A percentile compares a stretch with the other conserved stretches of the same genome.
Evolutionary conservation across 2,797 vertebrate species (phyloP).

Genomic region (Enteromius treurensis): DNA sequence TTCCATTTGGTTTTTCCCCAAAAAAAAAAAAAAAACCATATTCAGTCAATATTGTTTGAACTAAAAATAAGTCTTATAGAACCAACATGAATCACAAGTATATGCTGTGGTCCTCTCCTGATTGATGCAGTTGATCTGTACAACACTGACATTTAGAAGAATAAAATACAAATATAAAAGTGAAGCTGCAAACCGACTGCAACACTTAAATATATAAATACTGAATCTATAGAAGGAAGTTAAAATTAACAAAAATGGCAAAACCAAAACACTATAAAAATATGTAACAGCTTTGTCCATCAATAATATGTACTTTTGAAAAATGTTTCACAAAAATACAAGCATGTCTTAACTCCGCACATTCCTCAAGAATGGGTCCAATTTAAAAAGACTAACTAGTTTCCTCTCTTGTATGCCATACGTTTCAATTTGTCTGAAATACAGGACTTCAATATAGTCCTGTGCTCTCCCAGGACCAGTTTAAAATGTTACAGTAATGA

Average conservation of each 20-base stretch:
- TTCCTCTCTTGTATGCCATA: background rate
- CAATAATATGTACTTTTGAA: background rate
- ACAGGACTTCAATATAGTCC: background rate
- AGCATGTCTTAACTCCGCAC: background rate
- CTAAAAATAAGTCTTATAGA: background rate
- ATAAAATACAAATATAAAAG: background rate
- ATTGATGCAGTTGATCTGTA: conserved; percentile 3
- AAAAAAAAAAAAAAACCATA: background rate
- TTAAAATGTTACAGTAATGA: conserved; percentile 18
- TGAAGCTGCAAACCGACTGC: background rate
- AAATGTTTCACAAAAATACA: conserved; percentile 32
- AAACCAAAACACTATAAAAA: conserved; percentile 13
- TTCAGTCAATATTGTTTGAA: background rate
- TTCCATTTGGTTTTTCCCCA: background rate
- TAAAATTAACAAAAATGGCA: background rate
- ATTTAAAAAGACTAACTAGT: conserved; percentile 25
- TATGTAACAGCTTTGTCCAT: background rate
- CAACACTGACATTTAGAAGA: background rate
- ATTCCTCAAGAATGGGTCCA: background rate
- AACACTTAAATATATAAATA: conserved; percentile 33
- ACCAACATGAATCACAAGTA: background rate
- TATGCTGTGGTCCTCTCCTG: conserved; percentile 17
- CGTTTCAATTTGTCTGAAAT: background rate
- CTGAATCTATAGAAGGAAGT: background rate
- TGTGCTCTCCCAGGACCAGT: conserved; percentile 6